Evolutionary conservation across 2,113 vertebrate species (phyloP), one percentile per base, ranked within the genome.

Genomic region (Gavialis gangeticus): DNA sequence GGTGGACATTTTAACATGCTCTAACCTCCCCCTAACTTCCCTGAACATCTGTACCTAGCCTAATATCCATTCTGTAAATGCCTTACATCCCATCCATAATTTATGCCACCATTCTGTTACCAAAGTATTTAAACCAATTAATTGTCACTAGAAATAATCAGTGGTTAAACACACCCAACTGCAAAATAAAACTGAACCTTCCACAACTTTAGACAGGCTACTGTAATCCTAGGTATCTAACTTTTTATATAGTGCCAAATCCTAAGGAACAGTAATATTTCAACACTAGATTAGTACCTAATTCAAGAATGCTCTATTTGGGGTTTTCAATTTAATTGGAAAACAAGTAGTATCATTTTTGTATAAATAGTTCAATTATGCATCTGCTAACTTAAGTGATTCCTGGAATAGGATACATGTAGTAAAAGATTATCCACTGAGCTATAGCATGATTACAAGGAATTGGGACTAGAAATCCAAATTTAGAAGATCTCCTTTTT

Each of bases 381-480:
- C 85, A 91, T 82, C 37, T 87, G 73, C 77, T 60, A 21, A 86
- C 55, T 87, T 92, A 37, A 60, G 58, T 46, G 5, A 37, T 19
- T 87, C 85, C 89, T 25, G 1, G 92, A 93, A 75, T n/a, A 76
- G 64, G 57, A 93, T 17, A 17, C 54, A 75, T 30, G n/a, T 55
- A 28, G 27, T 13, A 56, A 90, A 1, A 1, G 14, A 5, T 54
- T 22, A 71, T 17, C 71, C 57, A 17, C 6, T 0, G 2, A 21
- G 63, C 21, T 59, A 30, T 0, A 27, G 7, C 9, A 77, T 1
- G 58, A 27, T 28, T 34, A 30, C 0, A 30, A 71, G 58, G n/a
- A 84, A 86, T 69, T 79, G 64, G 57, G 78, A 58, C 75, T 78
- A 82, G 75, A 85, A 91, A 66, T n/a, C 25, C 5, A 71, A 78